Conservation (phyloP, 2,113 vertebrate species). For the Labrus mixtus region DNA sequence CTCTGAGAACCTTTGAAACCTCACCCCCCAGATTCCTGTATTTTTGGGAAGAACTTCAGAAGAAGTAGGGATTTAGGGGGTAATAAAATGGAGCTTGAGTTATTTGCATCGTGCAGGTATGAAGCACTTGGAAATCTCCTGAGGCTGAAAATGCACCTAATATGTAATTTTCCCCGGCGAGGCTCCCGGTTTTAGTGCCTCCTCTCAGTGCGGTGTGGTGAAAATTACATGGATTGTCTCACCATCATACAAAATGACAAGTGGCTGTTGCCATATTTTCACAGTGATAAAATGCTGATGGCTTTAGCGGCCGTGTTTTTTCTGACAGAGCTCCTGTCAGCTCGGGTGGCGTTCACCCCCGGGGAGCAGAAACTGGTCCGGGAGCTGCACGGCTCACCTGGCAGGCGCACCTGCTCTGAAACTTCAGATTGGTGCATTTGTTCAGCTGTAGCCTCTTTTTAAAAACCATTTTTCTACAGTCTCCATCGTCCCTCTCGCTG, state of each 20-base stretch:
- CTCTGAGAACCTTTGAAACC: too few species aligned
- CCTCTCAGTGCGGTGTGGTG: background rate
- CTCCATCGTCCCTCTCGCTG: constrained; percentile 15
- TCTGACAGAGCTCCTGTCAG: constrained; percentile 50
- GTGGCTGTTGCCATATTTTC: constrained; percentile 34
- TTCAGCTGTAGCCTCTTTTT: constrained; percentile 28
- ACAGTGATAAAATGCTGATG: constrained; percentile 37
- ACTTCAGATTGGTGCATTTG: constrained; percentile 10
- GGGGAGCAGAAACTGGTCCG: constrained; percentile 13
- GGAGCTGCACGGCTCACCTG: constrained; percentile 32
- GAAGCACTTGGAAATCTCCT: too few species aligned
- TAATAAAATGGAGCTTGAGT: too few species aligned
- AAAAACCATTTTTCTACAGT: background rate
- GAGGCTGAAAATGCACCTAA: background rate
- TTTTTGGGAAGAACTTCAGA: too few species aligned
- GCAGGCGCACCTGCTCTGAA: constrained; percentile 17
- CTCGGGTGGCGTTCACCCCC: constrained; percentile 19
- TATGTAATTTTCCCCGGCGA: background rate
- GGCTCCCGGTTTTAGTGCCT: background rate
- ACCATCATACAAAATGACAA: constrained; percentile 26
- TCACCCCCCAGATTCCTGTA: too few species aligned
- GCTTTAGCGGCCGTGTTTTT: constrained; percentile 25
- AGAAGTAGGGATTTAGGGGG: too few species aligned
- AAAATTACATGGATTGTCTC: constrained; percentile 11
- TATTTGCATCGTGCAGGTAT: too few species aligned